Percentiles rank a stretch among this genome's conserved stretches.
Evolutionary conservation across 2,797 vertebrate species (phyloP).

Genomic region (Acanthurus tractus): DNA sequence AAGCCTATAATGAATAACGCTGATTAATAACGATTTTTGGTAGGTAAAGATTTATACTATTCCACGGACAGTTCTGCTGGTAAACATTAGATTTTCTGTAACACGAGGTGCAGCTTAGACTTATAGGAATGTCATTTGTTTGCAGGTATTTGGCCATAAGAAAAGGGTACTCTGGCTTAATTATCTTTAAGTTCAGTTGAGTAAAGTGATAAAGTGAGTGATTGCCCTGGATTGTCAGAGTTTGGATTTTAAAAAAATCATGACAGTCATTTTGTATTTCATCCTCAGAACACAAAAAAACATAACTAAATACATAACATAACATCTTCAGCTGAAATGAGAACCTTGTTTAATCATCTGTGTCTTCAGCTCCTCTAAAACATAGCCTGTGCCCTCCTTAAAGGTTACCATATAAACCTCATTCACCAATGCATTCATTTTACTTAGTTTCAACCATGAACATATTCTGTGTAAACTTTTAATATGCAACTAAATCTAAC

Average conservation of each 20-base stretch:
- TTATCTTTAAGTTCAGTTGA: background rate
- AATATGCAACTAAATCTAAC: slow-evolving; percentile 4
- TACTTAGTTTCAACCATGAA: background rate
- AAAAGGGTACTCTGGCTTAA: background rate
- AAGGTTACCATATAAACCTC: slow-evolving; percentile 31
- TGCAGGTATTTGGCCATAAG: no score
- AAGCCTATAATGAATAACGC: no score
- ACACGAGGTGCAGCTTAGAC: no score
- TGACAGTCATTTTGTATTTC: background rate
- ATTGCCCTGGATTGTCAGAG: background rate
- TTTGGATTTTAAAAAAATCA: background rate
- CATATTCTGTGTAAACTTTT: background rate
- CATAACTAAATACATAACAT: background rate
- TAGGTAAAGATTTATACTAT: no score
- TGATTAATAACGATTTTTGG: no score
- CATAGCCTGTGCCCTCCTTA: slow-evolving; percentile 3
- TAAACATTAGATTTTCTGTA: no score
- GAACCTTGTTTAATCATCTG: background rate
- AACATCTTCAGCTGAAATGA: slow-evolving; percentile 8
- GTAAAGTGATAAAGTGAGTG: background rate
- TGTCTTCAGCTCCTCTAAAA: slow-evolving; percentile 21
- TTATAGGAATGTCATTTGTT: no score
- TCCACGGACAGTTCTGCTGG: no score
- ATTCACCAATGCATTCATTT: slow-evolving; percentile 6
- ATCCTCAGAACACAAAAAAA: background rate